Conservation (phyloP, 2,113 vertebrate species). For the Pampusana beccarii region DNA sequence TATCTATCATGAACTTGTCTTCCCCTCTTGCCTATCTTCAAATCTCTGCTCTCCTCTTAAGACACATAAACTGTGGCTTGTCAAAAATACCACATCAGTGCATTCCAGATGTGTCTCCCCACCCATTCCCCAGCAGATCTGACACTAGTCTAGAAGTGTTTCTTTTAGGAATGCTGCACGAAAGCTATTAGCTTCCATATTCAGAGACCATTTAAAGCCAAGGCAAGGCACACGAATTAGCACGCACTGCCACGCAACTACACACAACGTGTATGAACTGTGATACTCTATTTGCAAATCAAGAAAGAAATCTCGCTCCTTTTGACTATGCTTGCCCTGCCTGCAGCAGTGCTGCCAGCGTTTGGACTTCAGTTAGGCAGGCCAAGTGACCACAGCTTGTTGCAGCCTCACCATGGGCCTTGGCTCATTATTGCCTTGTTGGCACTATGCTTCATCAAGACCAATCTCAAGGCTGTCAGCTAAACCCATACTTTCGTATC, state of each 20-base stretch:
- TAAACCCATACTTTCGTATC: background rate
- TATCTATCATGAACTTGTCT: background rate
- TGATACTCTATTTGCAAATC: background rate
- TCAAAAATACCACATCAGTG: background rate
- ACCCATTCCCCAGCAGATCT: background rate
- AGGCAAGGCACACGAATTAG: background rate
- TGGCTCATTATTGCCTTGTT: background rate
- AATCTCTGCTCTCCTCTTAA: background rate
- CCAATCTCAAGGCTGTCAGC: background rate
- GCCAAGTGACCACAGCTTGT: background rate
- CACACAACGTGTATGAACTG: background rate
- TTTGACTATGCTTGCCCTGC: background rate
- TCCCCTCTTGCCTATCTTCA: background rate
- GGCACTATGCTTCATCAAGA: background rate
- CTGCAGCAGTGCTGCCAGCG: background rate
- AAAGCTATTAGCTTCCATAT: constrained; percentile 60
- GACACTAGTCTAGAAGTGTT: background rate
- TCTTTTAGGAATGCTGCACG: constrained; percentile 52
- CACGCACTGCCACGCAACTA: background rate
- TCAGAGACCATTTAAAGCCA: constrained; percentile 48
- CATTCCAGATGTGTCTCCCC: background rate
- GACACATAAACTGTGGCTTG: background rate
- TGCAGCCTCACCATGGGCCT: background rate
- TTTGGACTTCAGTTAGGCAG: background rate
- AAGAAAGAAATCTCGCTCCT: background rate